These are phyloP conservation scores for Conus betulinus DNA, from an alignment of 1,140 invertebrate genomes.

Conservation along the genomic window DNA sequence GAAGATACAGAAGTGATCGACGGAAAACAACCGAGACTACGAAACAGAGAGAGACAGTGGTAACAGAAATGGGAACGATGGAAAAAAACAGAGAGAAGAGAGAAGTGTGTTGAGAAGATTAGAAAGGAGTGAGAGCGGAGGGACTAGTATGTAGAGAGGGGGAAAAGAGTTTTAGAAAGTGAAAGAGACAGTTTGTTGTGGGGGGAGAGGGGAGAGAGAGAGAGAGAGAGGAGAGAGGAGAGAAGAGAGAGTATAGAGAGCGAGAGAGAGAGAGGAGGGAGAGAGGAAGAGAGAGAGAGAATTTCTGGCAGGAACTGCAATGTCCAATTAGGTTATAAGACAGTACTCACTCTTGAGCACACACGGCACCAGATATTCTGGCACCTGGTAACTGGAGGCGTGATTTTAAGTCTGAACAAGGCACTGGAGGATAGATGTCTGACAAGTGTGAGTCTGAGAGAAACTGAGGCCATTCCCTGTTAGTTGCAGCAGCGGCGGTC, in stretches of 20 bases:
- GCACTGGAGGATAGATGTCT: too few relatives aligned
- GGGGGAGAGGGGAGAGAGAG: not conserved
- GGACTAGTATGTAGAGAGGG: not conserved
- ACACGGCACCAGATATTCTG: too few relatives aligned
- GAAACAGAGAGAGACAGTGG: not conserved
- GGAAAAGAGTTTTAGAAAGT: not conserved
- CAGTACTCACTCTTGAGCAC: too few relatives aligned
- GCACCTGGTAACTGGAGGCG: not conserved
- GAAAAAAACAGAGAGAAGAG: slow-evolving; percentile 13
- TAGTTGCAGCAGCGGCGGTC: too few relatives aligned
- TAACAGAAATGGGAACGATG: not conserved
- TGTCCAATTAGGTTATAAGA: too few relatives aligned
- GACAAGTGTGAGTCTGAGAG: too few relatives aligned
- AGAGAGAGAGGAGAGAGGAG: too few relatives aligned
- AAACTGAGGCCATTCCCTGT: too few relatives aligned
- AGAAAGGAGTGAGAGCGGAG: not conserved
- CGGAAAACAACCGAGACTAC: not conserved
- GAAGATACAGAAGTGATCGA: too few relatives aligned
- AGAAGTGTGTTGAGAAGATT: too few relatives aligned
- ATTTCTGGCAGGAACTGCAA: not conserved
- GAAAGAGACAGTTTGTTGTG: not conserved
- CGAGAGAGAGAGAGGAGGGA: not conserved
- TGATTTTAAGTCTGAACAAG: too few relatives aligned
- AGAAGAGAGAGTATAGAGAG: not conserved
- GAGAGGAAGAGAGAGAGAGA: not conserved